phyloP scores from a whole-genome alignment of 2,888 invertebrate genomes.

The Mechanitis mazaeus region DNA sequence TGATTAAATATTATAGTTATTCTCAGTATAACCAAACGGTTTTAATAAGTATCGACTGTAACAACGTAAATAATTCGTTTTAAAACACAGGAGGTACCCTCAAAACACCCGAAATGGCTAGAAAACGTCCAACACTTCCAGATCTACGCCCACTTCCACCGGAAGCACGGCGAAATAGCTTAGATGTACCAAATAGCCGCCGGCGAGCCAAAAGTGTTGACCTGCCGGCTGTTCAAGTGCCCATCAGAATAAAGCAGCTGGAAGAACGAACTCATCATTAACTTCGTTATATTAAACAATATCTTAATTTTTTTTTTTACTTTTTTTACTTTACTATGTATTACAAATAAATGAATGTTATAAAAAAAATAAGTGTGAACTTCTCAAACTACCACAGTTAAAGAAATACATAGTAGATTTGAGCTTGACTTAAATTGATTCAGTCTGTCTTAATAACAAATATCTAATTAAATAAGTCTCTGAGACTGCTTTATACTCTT shows the following conservation, averaged over 20 bases:
- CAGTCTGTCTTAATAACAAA: neutral
- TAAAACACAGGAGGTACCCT: conserved; percentile 47
- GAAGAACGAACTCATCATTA: conserved; percentile 47
- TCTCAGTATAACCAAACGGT: too few relatives aligned
- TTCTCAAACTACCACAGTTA: neutral
- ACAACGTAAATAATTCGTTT: neutral
- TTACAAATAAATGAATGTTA: neutral
- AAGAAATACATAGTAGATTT: neutral
- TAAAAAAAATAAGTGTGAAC: neutral
- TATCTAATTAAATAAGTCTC: neutral
- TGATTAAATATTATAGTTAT: too few relatives aligned
- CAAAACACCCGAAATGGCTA: conserved; percentile 49
- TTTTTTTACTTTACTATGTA: too few relatives aligned
- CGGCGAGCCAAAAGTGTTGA: conserved; percentile 66
- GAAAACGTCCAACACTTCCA: conserved; percentile 56
- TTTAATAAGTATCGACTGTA: too few relatives aligned
- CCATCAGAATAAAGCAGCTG: conserved; percentile 63
- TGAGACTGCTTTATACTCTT: conserved; percentile 55
- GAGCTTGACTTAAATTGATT: neutral
- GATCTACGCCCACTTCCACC: conserved; percentile 48
- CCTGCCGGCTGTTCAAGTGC: conserved; percentile 68
- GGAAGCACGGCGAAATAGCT: conserved; percentile 37
- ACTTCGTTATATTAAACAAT: conserved; percentile 2
- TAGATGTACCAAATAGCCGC: conserved; percentile 50
- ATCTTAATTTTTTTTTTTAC: too few relatives aligned